Base-by-base conservation (phyloP, 2,797 vertebrate species). In the Platyrinchus mystaceus region DNA sequence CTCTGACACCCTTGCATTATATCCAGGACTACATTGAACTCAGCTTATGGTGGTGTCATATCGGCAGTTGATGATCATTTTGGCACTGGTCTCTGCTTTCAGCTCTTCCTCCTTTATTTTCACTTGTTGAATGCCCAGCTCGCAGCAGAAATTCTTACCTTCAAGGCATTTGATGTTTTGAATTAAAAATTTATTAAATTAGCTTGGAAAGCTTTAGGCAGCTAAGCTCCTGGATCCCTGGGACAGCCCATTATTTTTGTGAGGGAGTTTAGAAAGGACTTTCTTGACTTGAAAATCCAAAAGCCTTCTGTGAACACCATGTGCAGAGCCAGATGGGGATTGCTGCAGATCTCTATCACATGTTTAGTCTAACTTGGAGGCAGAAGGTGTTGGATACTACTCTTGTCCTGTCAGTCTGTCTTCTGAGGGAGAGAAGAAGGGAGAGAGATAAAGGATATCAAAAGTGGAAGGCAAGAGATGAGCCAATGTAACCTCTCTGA, bases 211-310 rank as follows among this genome's bases (percentile, higher is more conserved):
- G 32, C 50, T 60, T 76, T 71, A 85, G 53, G 26, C 32, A 73
- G 23, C 34, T 73, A 10, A 64, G 56, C 18, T 87, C 34, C 49
- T 86, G 41, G 7, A 53, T 86, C 32, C 17, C 10, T 76, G 71
- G 15, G 46, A 20, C 63, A 71, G 50, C 36, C 55, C 32, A 8
- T 75, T 4, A 2, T 71, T 75, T 84, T 70, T 19, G 10, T 55
- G 53, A 73, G 18, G 46, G 49, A 56, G 10, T 73, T 37, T 32
- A 55, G 50, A 73, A 79, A 28, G 23, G 34, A 8, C 8, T 90
- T 92, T 88, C 46, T 86, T 93, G 59, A 26, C 60, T 56, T 69
- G 55, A 84, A 77, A 77, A 69, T 70, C 28, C 12, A 27, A 26
- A 73, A 76, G 8, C 30, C 28, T 64, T 26, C 27, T 69, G 23